Base-by-base conservation (phyloP, 1,140 invertebrate species). In the Bursaphelenchus mucronatus region DNA sequence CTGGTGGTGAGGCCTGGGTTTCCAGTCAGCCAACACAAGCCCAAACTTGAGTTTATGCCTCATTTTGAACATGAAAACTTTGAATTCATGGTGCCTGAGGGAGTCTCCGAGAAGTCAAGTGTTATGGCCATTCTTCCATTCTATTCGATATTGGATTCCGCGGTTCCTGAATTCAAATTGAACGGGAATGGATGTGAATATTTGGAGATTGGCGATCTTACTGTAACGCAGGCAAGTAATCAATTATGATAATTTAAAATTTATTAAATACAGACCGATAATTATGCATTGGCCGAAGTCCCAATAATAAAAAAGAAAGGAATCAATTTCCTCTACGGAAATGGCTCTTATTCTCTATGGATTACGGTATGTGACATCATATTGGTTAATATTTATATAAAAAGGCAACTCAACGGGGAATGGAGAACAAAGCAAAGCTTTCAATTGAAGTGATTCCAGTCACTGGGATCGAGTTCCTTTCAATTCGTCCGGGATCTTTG, bases 41-140 rank as follows among this genome's bases (percentile, higher is more conserved):
- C 15, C 13, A 73, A 73, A 57, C 67, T 70, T 40, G 68, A 70
- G 51, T 70, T 70, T 57, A 46, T 73, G 70, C 68, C 68, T 19
- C 68, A 73, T 52, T 70, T 70, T 44, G 70, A 70, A 55, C 46
- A 53, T 15, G 47, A 67, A n/a, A 47, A 19, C 41, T 70, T 66
- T 45, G 68, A 70, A 43, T 70, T 70, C 45, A 70, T 70, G 68
- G 55, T 70, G 17, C 57, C 70, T 7, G 70, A 73, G 53, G 68
- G 71, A 7, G 7, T 11, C 8, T 59, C 72, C 56, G 10, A 50
- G 47, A 44, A 41, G 7, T 40, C 52, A 19, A 51, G 17, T 11
- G 45, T 73, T 30, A 45, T 70, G 13, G 68, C 68, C n/a, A 49
- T 72, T 6, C 8, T 70, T 40, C 39, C 59, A 6, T 70, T 70